Percentiles rank a stretch among this genome's conserved stretches.
phyloP scores from a whole-genome alignment of 2,888 invertebrate species.

The Gibbula magus region DNA sequence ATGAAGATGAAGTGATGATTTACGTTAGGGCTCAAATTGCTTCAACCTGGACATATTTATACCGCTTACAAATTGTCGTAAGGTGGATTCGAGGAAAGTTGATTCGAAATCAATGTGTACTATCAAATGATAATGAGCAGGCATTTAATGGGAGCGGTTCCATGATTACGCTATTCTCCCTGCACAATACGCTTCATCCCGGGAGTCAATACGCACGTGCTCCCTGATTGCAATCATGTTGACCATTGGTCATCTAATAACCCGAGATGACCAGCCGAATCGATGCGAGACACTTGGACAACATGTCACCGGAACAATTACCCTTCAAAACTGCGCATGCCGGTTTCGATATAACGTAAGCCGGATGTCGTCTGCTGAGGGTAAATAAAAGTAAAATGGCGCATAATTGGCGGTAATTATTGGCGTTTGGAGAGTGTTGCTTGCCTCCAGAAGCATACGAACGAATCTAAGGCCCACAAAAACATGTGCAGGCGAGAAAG shows the following conservation, averaged over 20 bases:
- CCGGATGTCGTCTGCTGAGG: constrained; percentile 26
- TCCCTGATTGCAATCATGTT: constrained; percentile 1
- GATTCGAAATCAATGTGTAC: no score
- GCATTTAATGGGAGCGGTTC: no score
- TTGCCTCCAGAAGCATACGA: not conserved
- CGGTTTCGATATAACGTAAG: constrained; percentile 8
- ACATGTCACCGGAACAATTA: not conserved
- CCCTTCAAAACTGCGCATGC: not conserved
- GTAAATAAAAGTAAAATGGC: constrained; percentile 21
- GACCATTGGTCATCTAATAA: constrained; percentile 10
- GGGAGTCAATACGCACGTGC: not conserved
- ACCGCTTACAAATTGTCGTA: no score
- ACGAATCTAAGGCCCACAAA: not conserved
- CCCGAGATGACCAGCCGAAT: not conserved
- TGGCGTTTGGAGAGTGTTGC: constrained; percentile 10
- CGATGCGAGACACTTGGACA: not conserved
- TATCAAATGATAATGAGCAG: no score
- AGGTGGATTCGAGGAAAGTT: no score
- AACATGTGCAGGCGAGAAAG: constrained; percentile 10
- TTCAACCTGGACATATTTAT: no score
- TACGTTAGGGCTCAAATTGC: no score
- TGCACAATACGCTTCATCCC: no score
- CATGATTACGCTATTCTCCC: no score
- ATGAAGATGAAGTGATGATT: no score
- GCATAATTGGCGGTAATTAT: constrained; percentile 24